Evolutionary conservation across 2,888 invertebrate species (phyloP).

Genomic region (Cybosia mesomella): DNA sequence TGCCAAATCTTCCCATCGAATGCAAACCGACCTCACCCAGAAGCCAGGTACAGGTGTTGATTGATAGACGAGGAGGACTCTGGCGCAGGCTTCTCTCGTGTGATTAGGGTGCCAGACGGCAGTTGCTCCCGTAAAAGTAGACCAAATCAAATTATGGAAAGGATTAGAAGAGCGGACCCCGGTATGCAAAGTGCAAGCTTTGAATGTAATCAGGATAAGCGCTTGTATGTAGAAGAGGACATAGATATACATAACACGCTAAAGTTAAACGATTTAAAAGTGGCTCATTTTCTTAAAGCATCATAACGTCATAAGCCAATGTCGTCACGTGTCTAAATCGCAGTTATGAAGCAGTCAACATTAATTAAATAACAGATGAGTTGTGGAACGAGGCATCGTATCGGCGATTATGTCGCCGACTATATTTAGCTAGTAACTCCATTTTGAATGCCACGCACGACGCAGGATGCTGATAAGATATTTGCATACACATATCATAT

Average conservation of each 20-base stretch:
- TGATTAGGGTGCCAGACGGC: neutral
- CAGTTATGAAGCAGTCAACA: slow-evolving; percentile 40
- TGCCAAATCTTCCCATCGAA: no score
- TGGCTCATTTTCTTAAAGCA: neutral
- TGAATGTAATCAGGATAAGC: neutral
- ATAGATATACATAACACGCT: neutral
- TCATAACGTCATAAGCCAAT: slow-evolving; percentile 25
- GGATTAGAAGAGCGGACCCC: neutral
- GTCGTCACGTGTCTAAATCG: slow-evolving; percentile 42
- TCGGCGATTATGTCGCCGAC: slow-evolving; percentile 59
- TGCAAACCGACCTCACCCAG: no score
- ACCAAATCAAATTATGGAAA: neutral
- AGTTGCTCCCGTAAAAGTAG: neutral
- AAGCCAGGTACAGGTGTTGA: no score
- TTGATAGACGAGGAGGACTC: neutral
- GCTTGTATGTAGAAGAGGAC: neutral
- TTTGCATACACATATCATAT: slow-evolving; percentile 72
- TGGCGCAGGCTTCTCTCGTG: neutral
- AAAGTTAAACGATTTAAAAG: neutral
- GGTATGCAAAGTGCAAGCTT: neutral
- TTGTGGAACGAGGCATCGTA: slow-evolving; percentile 57
- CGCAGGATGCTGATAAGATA: slow-evolving; percentile 80
- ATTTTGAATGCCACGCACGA: slow-evolving; percentile 73
- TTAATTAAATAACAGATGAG: slow-evolving; percentile 54
- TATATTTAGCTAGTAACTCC: slow-evolving; percentile 66